Percentiles rank a stretch among this genome's conserved stretches.
These are phyloP conservation scores for Camelus bactrianus DNA, from an alignment of 2,113 vertebrate genomes.

Conservation along the genomic window DNA sequence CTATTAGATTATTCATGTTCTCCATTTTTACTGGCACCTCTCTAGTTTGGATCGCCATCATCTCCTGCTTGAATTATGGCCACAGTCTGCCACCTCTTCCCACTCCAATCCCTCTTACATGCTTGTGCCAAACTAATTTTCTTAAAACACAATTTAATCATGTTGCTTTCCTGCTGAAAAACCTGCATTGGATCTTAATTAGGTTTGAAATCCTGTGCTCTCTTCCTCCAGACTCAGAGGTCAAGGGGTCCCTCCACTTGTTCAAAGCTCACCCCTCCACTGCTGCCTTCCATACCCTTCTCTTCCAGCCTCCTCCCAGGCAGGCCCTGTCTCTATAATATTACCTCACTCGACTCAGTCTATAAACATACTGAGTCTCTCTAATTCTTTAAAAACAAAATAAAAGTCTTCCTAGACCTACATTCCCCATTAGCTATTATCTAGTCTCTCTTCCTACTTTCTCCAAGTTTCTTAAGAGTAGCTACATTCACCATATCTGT, in stretches of 20 bases:
- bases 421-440: constrained; percentile 34
- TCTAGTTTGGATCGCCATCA: constrained; percentile 53
- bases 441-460: constrained; percentile 21
- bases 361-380: constrained; percentile 52
- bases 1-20: constrained; percentile 61
- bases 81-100: constrained; percentile 26
- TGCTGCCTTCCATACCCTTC: constrained; percentile 10
- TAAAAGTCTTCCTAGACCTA: background rate
- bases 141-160: constrained; percentile 73
- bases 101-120: background rate
- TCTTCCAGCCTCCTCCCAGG: background rate
- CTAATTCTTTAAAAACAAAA: constrained; percentile 44
- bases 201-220: constrained; percentile 24
- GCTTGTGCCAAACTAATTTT: constrained; percentile 74
- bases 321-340: background rate
- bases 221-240: constrained; percentile 20
- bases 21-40: constrained; percentile 51
- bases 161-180: constrained; percentile 57
- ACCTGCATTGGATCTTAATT: constrained; percentile 62
- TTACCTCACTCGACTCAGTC: background rate
- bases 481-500: background rate
- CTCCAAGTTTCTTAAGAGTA: constrained; percentile 44
- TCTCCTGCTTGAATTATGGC: constrained; percentile 63
- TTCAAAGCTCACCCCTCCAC: background rate
- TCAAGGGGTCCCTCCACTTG: constrained; percentile 37